Base-by-base conservation (phyloP, 2,888 invertebrate species). In the Gymnoscelis rufifasciata region DNA sequence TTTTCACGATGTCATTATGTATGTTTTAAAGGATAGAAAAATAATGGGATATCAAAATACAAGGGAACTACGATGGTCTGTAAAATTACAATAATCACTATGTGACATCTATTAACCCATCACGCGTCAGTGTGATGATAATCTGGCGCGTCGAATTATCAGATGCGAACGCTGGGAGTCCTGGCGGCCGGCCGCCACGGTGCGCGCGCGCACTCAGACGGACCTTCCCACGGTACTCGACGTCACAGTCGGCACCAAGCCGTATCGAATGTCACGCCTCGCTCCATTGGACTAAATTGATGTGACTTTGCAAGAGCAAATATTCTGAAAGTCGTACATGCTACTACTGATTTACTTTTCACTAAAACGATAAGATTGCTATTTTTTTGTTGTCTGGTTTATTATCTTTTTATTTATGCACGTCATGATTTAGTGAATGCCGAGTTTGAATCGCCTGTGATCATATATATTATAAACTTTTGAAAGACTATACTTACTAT, bases 201-300 rank as follows among this genome's bases (percentile, higher is more conserved):
- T 55, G 55, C 53, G 52, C 53, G 28, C 39, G 52, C 52, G 55
- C 57, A 57, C 43, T 54, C 48, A 14, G 7, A 8, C 38, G 53
- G 10, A 12, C 33, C 36, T 51, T 43, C 45, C 40, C 47, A 50
- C 50, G 50, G 26, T 44, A 37, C 42, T 43, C 40, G 75, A 14
- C 54, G 59, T 58, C 62, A 59, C 56, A 60, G 59, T 62, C 56
- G 66, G 67, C 64, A 57, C 66, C 65, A 62, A 59, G 57, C 68
- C 71, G 73, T 76, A 76, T 83, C 80, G 52, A 74, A 77, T 83
- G 66, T 75, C 79, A 73, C 76, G 72, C 75, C 74, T 39, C 38
- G 38, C 65, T 61, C 62, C 61, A 56, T 47, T 52, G 51, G 45
- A 41, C 40, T 38, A 36, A n/a, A n/a, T n/a, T n/a, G n/a, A 13